phyloP scores from a whole-genome alignment of 2,797 vertebrate species.

The Erpetoichthys calabaricus region DNA sequence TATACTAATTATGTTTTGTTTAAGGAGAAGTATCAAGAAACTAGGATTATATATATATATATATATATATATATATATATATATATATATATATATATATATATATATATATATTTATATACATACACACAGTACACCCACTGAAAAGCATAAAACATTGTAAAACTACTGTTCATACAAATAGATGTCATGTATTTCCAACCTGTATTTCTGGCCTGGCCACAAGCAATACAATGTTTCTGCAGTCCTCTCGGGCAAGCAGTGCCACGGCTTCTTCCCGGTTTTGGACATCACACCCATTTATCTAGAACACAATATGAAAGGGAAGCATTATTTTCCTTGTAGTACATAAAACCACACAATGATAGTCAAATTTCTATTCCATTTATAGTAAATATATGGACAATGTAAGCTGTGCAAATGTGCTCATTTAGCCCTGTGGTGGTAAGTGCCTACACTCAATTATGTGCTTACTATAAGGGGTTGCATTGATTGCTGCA shows the following conservation, averaged over 20 bases:
- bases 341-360: conserved; percentile 42
- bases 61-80: too few species aligned
- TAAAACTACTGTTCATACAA: too few species aligned
- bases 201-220: conserved; percentile 86
- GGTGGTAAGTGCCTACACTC: conserved; percentile 53
- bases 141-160: too few species aligned
- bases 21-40: too few species aligned
- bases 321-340: conserved; percentile 49
- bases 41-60: too few species aligned
- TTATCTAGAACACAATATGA: conserved; percentile 70
- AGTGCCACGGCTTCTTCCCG: conserved; percentile 76
- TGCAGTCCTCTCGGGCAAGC: conserved; percentile 74
- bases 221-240: conserved; percentile 73
- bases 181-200: conserved; percentile 17
- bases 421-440: conserved; percentile 39
- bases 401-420: conserved; percentile 39
- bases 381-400: conserved; percentile 47
- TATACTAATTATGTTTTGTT: too few species aligned
- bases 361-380: conserved; percentile 47
- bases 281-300: conserved; percentile 84
- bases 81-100: too few species aligned
- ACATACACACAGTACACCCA: too few species aligned
- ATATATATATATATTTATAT: too few species aligned
- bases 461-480: conserved; percentile 52
- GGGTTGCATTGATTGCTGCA: conserved; percentile 58